Evolutionary conservation across 2,888 invertebrate species (phyloP), one percentile per base, ranked within the genome.

Genomic region (Thymelicus sylvestris): DNA sequence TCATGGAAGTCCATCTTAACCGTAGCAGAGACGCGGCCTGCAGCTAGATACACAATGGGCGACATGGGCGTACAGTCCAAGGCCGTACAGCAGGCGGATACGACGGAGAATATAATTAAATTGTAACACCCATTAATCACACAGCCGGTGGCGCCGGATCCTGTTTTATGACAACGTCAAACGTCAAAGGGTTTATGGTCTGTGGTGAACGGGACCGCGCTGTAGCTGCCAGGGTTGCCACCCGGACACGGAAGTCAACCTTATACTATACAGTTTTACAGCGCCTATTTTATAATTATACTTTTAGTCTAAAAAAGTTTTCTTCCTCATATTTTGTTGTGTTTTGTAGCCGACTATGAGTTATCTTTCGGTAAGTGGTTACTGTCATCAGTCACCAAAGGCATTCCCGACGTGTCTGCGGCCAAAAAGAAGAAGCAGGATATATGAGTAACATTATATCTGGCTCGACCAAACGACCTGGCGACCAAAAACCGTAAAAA

Each of bases 121-220:
- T 41, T 41, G 59, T 66, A 59, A 47, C 66, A 31, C 47, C 38
- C 47, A 48, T 66, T 59, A 66, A 66, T 59, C 47, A 66, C 57
- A 12, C 66, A 13, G 66, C 41, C 47, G 66, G 47, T 12, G 44
- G 59, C 59, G 38, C 48, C 47, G 47, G 66, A 66, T 66, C 66
- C 66, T 66, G 66, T 59, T 66, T n/a, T 66, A 66, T 66, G 66
- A 66, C 66, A 66, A 66, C 57, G 57, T 66, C 59, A 47, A 57
- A n/a, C 10, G 63, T 55, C 55, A 55, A 55, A 19, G 55, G 55
- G 55, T 55, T 24, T 24, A 55, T 55, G 24, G 55, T 55, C 52
- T 55, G 55, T 55, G 55, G 55, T 55, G 55, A 55, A 55, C 55
- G 55, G 55, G 15, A 47, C n/a, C 48, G 52, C 24, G 24, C 55